These are phyloP conservation scores for Melanostoma scalare DNA, from an alignment of 2,888 invertebrate genomes.

Conservation along the genomic window DNA sequence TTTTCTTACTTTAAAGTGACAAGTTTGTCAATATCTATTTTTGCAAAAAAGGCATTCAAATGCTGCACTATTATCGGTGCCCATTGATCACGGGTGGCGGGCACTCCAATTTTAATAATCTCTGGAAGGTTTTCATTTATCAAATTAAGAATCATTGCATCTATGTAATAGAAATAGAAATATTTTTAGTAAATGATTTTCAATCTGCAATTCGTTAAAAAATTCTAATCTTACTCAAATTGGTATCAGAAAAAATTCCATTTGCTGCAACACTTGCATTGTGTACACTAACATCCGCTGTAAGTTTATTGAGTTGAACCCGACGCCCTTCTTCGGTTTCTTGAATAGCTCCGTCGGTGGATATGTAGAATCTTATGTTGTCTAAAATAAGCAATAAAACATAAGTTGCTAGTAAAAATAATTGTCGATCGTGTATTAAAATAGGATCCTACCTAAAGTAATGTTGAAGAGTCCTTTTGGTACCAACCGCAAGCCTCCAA, in stretches of 20 bases:
- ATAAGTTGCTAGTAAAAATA: neutral
- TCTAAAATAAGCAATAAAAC: constrained; percentile 71
- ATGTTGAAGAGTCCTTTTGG: constrained; percentile 85
- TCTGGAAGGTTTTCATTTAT: constrained; percentile 84
- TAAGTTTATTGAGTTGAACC: constrained; percentile 78
- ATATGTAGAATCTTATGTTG: constrained; percentile 77
- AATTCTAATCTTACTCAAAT: constrained; percentile 77
- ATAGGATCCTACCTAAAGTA: constrained; percentile 84
- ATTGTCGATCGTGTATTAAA: neutral
- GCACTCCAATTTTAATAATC: constrained; percentile 83
- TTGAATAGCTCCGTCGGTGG: constrained; percentile 78
- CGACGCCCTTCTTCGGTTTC: constrained; percentile 76
- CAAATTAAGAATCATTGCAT: constrained; percentile 81
- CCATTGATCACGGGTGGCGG: constrained; percentile 81
- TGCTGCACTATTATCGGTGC: constrained; percentile 80
- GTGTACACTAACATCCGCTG: constrained; percentile 79
- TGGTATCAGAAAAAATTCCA: constrained; percentile 80
- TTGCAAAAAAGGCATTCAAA: constrained; percentile 80
- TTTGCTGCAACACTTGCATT: constrained; percentile 78
- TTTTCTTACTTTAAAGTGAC: constrained; percentile 67
- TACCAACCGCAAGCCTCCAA: constrained; percentile 85
- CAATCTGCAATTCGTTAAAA: neutral
- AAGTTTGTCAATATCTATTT: constrained; percentile 80
- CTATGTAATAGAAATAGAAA: constrained; percentile 69
- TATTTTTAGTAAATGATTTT: neutral